Percentiles rank a stretch among this genome's conserved stretches.
Evolutionary conservation across 2,888 invertebrate species (phyloP).

Genomic region (Rosalia funebris): DNA sequence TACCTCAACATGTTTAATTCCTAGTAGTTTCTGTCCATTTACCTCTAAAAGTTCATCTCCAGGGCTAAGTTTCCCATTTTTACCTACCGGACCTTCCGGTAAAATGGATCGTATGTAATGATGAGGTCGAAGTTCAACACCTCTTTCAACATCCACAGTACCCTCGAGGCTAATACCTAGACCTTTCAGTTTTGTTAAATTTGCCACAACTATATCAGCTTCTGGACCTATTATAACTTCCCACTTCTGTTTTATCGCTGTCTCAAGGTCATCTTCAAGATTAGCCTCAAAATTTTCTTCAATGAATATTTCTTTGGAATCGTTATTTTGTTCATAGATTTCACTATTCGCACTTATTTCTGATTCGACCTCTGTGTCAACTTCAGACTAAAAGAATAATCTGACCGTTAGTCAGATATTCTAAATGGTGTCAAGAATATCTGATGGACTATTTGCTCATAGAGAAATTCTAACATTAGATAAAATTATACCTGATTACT

Average conservation of each 20-base stretch:
- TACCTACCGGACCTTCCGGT: conserved; percentile 95
- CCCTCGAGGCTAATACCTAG: conserved; percentile 98
- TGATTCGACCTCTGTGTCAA: conserved; percentile 83
- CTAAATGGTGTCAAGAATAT: too few relatives aligned
- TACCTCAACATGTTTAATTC: conserved; percentile 95
- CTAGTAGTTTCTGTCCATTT: conserved; percentile 90
- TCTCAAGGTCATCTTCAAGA: conserved; percentile 64
- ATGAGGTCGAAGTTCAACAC: conserved; percentile 96
- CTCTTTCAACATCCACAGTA: conserved; percentile 96
- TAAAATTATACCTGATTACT: too few relatives aligned
- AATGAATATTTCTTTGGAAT: conserved; percentile 62
- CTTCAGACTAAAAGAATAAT: conserved; percentile 64
- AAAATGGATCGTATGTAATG: conserved; percentile 97
- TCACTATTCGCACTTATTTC: conserved; percentile 84
- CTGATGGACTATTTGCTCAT: too few relatives aligned
- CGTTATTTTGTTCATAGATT: conserved; percentile 68
- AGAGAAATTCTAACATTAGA: too few relatives aligned
- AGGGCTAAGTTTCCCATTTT: conserved; percentile 87
- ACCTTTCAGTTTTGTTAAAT: conserved; percentile 88
- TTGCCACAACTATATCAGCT: conserved; percentile 88
- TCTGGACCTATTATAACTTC: conserved; percentile 82
- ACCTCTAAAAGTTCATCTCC: conserved; percentile 98
- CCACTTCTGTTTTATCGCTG: conserved; percentile 83
- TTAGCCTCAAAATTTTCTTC: conserved; percentile 64
- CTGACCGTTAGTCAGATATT: too few relatives aligned